Percentiles rank a stretch among this genome's conserved stretches.
phyloP scores from a whole-genome alignment of 2,888 invertebrate species.

The Agrypnus murinus region DNA sequence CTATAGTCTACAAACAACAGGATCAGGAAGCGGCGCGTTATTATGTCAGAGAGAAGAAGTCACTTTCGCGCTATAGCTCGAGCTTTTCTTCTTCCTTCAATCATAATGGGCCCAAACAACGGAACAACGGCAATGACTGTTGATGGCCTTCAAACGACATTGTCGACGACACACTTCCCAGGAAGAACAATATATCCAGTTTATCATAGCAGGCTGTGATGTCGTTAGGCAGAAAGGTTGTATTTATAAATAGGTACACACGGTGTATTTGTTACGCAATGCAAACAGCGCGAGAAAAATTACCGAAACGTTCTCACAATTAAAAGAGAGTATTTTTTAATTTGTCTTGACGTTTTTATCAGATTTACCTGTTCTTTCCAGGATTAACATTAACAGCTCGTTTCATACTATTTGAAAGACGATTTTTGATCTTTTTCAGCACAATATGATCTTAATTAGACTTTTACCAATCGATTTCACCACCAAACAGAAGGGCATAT shows the following conservation, averaged over 20 bases:
- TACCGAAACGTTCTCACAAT: background rate
- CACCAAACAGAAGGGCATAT: too few species aligned
- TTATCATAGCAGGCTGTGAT: background rate
- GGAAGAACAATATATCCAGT: slow-evolving; percentile 29
- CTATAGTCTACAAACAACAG: too few species aligned
- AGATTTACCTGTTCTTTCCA: background rate
- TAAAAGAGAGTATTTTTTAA: background rate
- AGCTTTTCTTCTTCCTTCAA: slow-evolving; percentile 1
- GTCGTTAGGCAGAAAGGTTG: background rate
- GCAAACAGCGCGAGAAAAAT: slow-evolving; percentile 2
- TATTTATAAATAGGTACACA: background rate
- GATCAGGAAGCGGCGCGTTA: slow-evolving; percentile 17
- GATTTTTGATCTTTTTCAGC: too few species aligned
- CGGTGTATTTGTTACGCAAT: too few species aligned
- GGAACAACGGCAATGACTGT: slow-evolving; percentile 27
- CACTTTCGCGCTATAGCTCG: slow-evolving; percentile 6
- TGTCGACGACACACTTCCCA: slow-evolving; percentile 51
- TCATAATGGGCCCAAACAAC: slow-evolving; percentile 15
- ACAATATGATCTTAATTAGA: too few species aligned
- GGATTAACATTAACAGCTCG: too few species aligned
- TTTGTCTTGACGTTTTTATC: background rate
- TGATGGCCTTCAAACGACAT: slow-evolving; percentile 41
- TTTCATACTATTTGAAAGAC: too few species aligned
- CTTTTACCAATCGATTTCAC: too few species aligned
- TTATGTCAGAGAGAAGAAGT: slow-evolving; percentile 5